Evolutionary conservation across 2,888 invertebrate genomes (phyloP).

Genomic region (Tachystola acroxantha): DNA sequence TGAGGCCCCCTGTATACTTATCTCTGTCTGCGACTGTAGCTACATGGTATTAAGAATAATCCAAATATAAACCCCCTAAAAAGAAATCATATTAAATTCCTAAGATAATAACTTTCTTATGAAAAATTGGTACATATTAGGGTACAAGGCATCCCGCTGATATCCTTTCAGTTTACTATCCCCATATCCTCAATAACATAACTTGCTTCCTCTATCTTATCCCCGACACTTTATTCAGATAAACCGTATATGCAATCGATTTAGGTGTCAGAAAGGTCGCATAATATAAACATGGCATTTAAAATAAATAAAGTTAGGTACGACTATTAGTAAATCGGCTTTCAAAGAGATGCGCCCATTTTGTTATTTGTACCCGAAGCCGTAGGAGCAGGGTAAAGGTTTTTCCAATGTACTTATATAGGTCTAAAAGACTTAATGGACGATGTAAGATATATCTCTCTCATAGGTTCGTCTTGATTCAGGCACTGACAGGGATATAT

Average conservation of each 20-base stretch:
- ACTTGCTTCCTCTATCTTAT: conserved; percentile 38
- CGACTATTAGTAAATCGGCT: not conserved
- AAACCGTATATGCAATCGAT: conserved; percentile 18
- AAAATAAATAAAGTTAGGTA: not conserved
- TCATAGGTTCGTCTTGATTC: no score
- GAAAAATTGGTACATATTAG: conserved; percentile 18
- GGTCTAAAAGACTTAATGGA: no score
- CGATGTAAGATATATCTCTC: no score
- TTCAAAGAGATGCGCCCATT: no score
- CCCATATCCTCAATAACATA: conserved; percentile 27
- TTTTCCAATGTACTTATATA: no score
- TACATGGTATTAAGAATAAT: no score
- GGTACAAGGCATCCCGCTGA: conserved; percentile 18
- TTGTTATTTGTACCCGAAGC: no score
- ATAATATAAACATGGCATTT: not conserved
- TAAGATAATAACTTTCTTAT: conserved; percentile 15
- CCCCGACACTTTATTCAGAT: conserved; percentile 30
- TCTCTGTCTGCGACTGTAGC: no score
- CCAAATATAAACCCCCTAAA: not conserved
- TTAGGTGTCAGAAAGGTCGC: not conserved
- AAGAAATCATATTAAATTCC: conserved; percentile 1
- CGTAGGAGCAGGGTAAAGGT: no score
- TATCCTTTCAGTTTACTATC: conserved; percentile 16
- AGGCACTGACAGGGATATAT: no score
- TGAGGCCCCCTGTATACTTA: no score